A percentile compares a stretch with the other conserved stretches of the same genome.
These are phyloP conservation scores for Criorhina ranunculi DNA, from an alignment of 2,888 invertebrate species.

Conservation along the genomic window DNA sequence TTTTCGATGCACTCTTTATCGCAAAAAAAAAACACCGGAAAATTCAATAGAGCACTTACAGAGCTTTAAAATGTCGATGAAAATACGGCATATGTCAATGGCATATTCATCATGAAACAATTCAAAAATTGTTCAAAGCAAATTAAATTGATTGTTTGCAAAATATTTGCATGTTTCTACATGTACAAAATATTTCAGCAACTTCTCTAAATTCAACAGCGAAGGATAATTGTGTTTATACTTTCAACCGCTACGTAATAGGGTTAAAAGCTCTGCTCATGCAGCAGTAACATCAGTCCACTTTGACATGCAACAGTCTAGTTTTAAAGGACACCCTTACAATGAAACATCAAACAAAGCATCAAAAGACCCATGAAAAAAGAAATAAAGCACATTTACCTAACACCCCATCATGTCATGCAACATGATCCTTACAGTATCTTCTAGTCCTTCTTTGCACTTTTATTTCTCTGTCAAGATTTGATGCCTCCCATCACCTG, in stretches of 20 bases:
- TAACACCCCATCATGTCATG: constrained; percentile 52
- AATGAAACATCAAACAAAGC: constrained; percentile 41
- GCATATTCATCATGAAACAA: no score
- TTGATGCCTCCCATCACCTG: constrained; percentile 5
- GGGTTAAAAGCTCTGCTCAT: constrained; percentile 10
- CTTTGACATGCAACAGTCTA: constrained; percentile 54
- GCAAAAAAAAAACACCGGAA: no score
- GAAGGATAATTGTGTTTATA: constrained; percentile 24
- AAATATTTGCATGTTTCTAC: no score
- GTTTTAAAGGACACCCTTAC: constrained; percentile 28
- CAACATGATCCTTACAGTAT: constrained; percentile 52
- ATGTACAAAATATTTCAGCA: background rate
- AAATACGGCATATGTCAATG: no score
- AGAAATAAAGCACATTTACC: constrained; percentile 56
- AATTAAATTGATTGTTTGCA: no score
- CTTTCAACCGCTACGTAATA: constrained; percentile 1
- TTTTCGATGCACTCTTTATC: no score
- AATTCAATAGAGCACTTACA: no score
- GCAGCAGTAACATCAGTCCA: constrained; percentile 19
- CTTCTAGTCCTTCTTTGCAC: constrained; percentile 10
- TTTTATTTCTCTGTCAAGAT: constrained; percentile 39
- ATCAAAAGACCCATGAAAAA: constrained; percentile 45
- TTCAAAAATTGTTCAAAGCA: no score
- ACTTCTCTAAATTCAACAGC: background rate
- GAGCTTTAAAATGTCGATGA: no score